Conservation (phyloP, 2,888 invertebrate genomes). For the Agelastica alni region DNA sequence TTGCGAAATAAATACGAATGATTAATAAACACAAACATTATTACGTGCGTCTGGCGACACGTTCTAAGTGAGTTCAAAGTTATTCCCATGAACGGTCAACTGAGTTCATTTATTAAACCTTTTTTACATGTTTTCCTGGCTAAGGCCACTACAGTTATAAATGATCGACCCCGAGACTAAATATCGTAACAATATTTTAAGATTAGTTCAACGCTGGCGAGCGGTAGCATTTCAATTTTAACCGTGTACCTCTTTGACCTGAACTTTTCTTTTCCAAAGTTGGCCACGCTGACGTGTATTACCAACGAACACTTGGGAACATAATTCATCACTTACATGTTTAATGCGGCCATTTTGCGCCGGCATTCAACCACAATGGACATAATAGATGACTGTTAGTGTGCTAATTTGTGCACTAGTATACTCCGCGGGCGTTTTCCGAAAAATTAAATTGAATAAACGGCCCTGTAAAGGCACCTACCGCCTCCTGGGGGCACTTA, state of each 20-base stretch:
- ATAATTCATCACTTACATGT: slow-evolving; percentile 45
- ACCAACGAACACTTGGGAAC: slow-evolving; percentile 22
- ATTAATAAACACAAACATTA: too few species aligned
- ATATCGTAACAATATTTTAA: too few species aligned
- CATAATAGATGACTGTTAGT: slow-evolving; percentile 44
- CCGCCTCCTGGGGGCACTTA: slow-evolving; percentile 34
- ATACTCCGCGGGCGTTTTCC: slow-evolving; percentile 33
- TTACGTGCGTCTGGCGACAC: too few species aligned
- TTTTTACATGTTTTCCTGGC: too few species aligned
- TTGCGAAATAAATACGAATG: too few species aligned
- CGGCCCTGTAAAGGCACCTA: slow-evolving; percentile 28
- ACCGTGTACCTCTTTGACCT: too few species aligned
- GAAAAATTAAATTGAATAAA: slow-evolving; percentile 43
- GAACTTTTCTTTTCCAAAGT: not conserved
- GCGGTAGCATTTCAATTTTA: not conserved
- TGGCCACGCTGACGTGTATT: not conserved
- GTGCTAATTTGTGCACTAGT: slow-evolving; percentile 41
- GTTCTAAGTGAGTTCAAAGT: too few species aligned
- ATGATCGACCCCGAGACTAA: too few species aligned
- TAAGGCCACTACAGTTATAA: too few species aligned
- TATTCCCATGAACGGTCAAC: too few species aligned
- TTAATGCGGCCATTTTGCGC: slow-evolving; percentile 44
- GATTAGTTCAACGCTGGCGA: not conserved
- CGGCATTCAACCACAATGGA: slow-evolving; percentile 42
- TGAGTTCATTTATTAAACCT: too few species aligned